A percentile compares a stretch with the other conserved stretches of the same genome.
These are phyloP conservation scores for Holothuria leucospilota DNA, from an alignment of 53 echinoderm and acorn worm species.

Conservation along the genomic window DNA sequence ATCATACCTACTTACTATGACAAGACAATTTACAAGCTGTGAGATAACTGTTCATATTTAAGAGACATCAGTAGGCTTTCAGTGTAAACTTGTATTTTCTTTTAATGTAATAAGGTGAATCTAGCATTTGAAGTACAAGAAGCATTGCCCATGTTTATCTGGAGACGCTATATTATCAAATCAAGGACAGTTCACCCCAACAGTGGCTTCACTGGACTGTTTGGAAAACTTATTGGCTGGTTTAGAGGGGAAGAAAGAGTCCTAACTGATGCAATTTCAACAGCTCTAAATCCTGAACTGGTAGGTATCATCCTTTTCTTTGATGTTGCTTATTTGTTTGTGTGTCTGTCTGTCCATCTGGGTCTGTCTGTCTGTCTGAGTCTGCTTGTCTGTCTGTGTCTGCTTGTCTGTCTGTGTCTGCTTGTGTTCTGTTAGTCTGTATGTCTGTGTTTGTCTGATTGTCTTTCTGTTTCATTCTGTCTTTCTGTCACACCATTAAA, in stretches of 20 bases:
- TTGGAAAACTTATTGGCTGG: constrained; percentile 49
- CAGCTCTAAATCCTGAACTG: constrained; percentile 84
- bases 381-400: too few relatives aligned
- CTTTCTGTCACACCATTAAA: too few relatives aligned
- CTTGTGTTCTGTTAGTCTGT: too few relatives aligned
- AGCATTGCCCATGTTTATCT: constrained; percentile 81
- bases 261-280: constrained; percentile 70
- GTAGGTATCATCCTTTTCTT: constrained; percentile 38
- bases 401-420: too few relatives aligned
- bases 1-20: too few relatives aligned
- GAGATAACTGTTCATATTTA: too few relatives aligned
- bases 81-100: neutral
- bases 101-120: constrained; percentile 69
- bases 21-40: too few relatives aligned
- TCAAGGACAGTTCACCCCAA: constrained; percentile 80
- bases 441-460: too few relatives aligned
- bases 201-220: constrained; percentile 20
- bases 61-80: neutral
- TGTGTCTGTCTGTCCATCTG: neutral
- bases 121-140: constrained; percentile 96
- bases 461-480: too few relatives aligned
- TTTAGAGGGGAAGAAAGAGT: constrained; percentile 66
- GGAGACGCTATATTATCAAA: constrained; percentile 78
- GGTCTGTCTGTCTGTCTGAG: neutral
- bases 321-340: neutral